Percentiles rank a stretch among this genome's conserved stretches.
These are phyloP conservation scores for Linurgus olivaceus DNA, from an alignment of 2,797 vertebrate genomes.

Conservation along the genomic window DNA sequence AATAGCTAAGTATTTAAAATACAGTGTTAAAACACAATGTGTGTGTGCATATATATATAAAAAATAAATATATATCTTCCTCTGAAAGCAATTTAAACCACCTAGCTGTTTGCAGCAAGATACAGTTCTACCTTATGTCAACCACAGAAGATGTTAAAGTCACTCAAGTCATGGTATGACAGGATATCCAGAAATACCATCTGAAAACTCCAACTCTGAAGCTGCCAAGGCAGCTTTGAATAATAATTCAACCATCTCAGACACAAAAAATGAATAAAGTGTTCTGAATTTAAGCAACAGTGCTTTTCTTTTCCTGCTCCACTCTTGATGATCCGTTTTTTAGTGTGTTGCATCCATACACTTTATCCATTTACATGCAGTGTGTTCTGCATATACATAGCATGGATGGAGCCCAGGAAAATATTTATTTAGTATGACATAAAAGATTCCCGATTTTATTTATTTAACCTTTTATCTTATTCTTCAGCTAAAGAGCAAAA, in stretches of 20 bases:
- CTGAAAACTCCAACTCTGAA: background rate
- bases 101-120: background rate
- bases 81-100: background rate
- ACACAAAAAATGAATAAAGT: background rate
- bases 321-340: background rate
- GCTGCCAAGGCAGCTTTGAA: background rate
- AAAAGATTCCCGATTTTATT: background rate
- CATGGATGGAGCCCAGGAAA: background rate
- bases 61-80: background rate
- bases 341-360: background rate
- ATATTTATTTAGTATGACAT: background rate
- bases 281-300: background rate
- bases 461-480: background rate
- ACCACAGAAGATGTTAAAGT: background rate
- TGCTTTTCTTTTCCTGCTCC: background rate
- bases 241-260: background rate
- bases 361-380: background rate
- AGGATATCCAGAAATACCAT: background rate
- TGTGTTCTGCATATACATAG: background rate
- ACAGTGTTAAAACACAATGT: background rate
- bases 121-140: background rate
- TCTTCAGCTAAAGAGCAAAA: background rate
- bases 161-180: background rate
- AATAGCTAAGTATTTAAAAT: background rate
- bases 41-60: rapidly evolving